These are phyloP conservation scores for Andinoacara biseriatus DNA, from an alignment of 2,113 vertebrate genomes.

Conservation along the genomic window DNA sequence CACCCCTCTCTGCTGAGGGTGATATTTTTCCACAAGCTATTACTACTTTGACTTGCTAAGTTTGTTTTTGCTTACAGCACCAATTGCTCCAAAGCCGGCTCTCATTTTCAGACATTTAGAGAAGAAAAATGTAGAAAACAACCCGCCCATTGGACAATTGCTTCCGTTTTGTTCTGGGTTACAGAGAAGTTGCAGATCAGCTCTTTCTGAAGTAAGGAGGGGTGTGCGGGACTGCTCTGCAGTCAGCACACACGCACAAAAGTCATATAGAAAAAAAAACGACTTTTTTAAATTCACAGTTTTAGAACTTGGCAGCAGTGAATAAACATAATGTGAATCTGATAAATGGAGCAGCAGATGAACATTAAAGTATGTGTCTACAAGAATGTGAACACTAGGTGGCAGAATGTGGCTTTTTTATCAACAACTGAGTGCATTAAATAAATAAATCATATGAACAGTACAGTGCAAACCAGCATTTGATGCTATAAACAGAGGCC, in stretches of 20 bases:
- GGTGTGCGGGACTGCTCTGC: background rate
- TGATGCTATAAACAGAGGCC: background rate
- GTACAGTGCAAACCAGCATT: background rate
- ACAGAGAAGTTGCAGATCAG: slow-evolving; percentile 40
- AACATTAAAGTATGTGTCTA: background rate
- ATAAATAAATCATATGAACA: background rate
- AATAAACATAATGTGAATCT: background rate
- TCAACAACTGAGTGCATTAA: background rate
- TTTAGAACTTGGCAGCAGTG: background rate
- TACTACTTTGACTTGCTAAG: slow-evolving; percentile 56
- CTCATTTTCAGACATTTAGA: slow-evolving; percentile 53
- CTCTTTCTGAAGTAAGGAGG: slow-evolving; percentile 25
- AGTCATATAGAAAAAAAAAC: background rate
- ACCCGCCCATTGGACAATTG: slow-evolving; percentile 42
- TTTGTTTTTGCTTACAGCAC: slow-evolving; percentile 58
- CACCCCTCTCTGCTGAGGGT: slow-evolving; percentile 47
- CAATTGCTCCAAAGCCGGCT: slow-evolving; percentile 28
- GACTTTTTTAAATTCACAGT: background rate
- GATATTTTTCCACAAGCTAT: slow-evolving; percentile 62
- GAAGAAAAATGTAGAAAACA: slow-evolving; percentile 40
- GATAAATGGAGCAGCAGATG: slow-evolving; percentile 12
- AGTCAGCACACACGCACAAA: background rate
- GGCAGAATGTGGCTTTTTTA: slow-evolving; percentile 64
- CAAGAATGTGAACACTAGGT: slow-evolving; percentile 51
- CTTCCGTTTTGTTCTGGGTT: slow-evolving; percentile 48